These are phyloP conservation scores for Tineola bisselliella DNA, from an alignment of 2,888 invertebrate genomes.

Conservation along the genomic window DNA sequence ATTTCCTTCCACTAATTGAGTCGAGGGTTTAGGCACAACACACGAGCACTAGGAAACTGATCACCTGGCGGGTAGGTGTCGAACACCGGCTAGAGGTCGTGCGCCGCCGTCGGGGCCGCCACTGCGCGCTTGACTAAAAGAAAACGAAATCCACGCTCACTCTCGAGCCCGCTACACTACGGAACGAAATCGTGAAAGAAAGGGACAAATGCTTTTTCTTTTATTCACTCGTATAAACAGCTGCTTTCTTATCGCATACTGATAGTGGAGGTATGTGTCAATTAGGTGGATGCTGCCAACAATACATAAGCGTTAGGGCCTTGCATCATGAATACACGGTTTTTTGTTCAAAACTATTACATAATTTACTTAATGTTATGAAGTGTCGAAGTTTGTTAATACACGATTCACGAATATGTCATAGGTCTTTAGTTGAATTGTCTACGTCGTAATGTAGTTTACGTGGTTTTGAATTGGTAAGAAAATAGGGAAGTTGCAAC, in stretches of 20 bases:
- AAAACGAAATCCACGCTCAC: constrained; percentile 20
- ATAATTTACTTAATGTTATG: neutral
- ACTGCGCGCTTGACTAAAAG: constrained; percentile 51
- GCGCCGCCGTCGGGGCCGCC: constrained; percentile 24
- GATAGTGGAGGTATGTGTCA: constrained; percentile 23
- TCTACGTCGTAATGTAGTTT: neutral
- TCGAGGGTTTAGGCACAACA: neutral
- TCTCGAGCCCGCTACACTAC: constrained; percentile 25
- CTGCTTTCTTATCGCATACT: constrained; percentile 40
- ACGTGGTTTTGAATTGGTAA: neutral
- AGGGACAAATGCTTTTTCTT: constrained; percentile 56
- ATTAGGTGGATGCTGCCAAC: neutral
- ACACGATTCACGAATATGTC: neutral
- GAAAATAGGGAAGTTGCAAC: neutral
- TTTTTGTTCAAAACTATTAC: neutral
- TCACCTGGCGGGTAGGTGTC: neutral
- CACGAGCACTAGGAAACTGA: neutral
- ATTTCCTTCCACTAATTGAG: neutral
- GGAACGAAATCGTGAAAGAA: constrained; percentile 54
- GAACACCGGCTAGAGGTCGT: neutral
- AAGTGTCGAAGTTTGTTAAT: neutral
- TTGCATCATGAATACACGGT: neutral
- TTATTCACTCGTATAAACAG: constrained; percentile 44
- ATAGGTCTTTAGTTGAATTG: neutral
- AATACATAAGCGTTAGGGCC: neutral